Percentiles rank a stretch among this genome's conserved stretches.
phyloP scores from a whole-genome alignment of 2,888 invertebrate genomes.

The Platerodrilus igneus region DNA sequence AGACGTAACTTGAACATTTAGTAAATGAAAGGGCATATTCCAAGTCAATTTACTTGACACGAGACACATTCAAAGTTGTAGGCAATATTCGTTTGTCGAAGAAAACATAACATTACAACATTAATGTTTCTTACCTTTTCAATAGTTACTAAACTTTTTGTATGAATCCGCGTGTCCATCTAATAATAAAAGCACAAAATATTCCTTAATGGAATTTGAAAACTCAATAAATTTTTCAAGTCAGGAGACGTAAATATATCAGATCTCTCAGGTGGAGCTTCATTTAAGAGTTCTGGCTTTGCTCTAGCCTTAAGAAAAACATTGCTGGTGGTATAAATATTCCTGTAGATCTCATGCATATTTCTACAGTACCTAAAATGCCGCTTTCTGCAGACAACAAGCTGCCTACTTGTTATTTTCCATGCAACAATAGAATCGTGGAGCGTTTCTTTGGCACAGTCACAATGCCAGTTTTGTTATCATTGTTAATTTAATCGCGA shows the following conservation, averaged over 20 bases:
- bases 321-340: conserved; percentile 9
- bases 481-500: neutral
- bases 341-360: conserved; percentile 6
- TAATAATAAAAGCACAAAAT: conserved; percentile 4
- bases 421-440: neutral
- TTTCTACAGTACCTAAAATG: conserved; percentile 2
- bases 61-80: too few species aligned
- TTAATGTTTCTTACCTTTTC: conserved; percentile 1
- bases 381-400: conserved; percentile 9
- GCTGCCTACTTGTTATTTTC: neutral
- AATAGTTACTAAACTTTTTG: conserved; percentile 6
- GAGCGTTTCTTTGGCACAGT: neutral
- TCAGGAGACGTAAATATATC: neutral
- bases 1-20: too few species aligned
- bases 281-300: conserved; percentile 3
- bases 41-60: too few species aligned
- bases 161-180: too few species aligned
- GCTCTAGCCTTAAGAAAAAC: too few species aligned
- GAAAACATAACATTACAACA: too few species aligned
- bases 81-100: too few species aligned
- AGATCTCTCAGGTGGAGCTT: conserved; percentile 3
- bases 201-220: too few species aligned
- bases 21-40: too few species aligned
- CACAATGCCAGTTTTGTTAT: neutral
- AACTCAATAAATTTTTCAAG: too few species aligned